Conservation (phyloP, 2,888 invertebrate species). For the Halictus ligatus region DNA sequence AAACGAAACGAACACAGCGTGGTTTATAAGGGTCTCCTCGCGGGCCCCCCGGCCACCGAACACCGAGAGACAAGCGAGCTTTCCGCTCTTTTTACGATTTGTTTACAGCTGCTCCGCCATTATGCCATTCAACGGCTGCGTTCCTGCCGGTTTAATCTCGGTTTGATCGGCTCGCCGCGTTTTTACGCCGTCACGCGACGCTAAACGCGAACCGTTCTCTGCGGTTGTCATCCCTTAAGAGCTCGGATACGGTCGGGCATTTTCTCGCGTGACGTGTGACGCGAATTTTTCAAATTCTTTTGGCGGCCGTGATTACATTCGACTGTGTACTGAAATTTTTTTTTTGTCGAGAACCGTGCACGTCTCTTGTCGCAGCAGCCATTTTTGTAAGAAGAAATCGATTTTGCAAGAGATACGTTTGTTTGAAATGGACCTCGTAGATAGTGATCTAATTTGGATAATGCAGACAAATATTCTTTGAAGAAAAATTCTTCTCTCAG, state of each 20-base stretch:
- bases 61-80: slow-evolving; percentile 65
- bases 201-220: neutral
- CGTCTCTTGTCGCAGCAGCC: neutral
- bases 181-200: neutral
- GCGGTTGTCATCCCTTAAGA: neutral
- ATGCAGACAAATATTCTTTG: no score
- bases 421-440: no score
- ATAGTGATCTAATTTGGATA: no score
- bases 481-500: no score
- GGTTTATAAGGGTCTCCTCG: slow-evolving; percentile 74
- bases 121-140: slow-evolving; percentile 72
- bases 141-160: slow-evolving; percentile 66
- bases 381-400: neutral
- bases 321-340: neutral
- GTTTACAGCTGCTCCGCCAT: slow-evolving; percentile 79
- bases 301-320: neutral
- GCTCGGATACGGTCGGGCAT: neutral
- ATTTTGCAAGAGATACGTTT: no score
- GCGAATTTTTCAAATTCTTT: neutral
- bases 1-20: slow-evolving; percentile 68
- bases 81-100: slow-evolving; percentile 80
- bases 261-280: neutral
- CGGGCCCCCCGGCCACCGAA: slow-evolving; percentile 59
- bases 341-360: neutral
- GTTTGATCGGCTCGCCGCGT: slow-evolving; percentile 44